A percentile compares a stretch with the other conserved stretches of the same genome.
Evolutionary conservation across 2,113 vertebrate species (phyloP).

Genomic region (Myxocyprinus asiaticus): DNA sequence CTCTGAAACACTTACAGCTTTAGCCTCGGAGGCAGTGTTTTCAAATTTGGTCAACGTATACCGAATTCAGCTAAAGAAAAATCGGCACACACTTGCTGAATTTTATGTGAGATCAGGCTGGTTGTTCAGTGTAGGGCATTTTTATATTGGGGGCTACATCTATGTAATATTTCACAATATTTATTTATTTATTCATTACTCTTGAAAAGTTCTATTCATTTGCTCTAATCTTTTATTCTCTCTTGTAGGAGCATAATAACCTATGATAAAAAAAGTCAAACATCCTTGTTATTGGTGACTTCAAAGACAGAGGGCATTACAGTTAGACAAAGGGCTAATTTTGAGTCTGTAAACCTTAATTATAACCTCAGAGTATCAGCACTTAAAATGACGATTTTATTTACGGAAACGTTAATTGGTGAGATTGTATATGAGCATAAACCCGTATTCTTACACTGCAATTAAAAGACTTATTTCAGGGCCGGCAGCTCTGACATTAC

Average conservation of each 20-base stretch:
- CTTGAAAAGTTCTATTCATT: slow-evolving; percentile 7
- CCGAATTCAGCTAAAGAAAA: too few species aligned
- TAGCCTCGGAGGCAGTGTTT: too few species aligned
- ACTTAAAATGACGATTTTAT: slow-evolving; percentile 47
- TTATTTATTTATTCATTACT: background rate
- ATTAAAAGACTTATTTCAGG: slow-evolving; percentile 58
- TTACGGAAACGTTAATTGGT: slow-evolving; percentile 55
- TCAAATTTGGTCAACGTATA: too few species aligned
- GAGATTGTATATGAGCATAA: slow-evolving; percentile 62
- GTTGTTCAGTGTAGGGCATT: background rate
- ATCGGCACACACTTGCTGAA: too few species aligned
- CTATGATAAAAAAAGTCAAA: slow-evolving; percentile 35
- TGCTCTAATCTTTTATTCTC: slow-evolving; percentile 14
- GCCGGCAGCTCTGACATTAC: slow-evolving; percentile 44
- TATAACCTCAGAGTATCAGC: slow-evolving; percentile 51
- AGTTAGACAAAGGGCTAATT: slow-evolving; percentile 72
- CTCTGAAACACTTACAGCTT: too few species aligned
- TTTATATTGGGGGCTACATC: background rate
- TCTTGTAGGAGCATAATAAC: background rate
- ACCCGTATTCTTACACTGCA: slow-evolving; percentile 49
- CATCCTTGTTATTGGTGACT: slow-evolving; percentile 54
- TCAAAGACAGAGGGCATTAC: slow-evolving; percentile 68
- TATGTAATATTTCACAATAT: slow-evolving; percentile 42
- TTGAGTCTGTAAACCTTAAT: slow-evolving; percentile 65
- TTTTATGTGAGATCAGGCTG: too few species aligned